phyloP scores from a whole-genome alignment of 2,113 vertebrate genomes.

The Psilopsiagon aymara region DNA sequence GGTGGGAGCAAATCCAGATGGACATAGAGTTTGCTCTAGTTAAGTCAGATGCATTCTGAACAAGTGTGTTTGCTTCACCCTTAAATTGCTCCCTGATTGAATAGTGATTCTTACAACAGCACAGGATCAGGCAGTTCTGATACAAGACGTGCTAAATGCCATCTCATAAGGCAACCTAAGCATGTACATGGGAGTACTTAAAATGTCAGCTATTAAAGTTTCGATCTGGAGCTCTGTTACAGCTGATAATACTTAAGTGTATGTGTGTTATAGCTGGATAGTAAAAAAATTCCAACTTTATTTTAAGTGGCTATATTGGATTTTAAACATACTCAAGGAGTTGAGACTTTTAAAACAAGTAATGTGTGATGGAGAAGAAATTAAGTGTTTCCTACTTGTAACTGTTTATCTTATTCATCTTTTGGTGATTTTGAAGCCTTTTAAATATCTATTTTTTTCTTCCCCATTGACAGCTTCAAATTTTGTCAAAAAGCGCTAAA shows the following conservation, averaged over 20 bases:
- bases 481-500: neutral
- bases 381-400: neutral
- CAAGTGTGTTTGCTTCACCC: neutral
- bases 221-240: neutral
- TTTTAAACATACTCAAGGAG: neutral
- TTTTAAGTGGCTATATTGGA: neutral
- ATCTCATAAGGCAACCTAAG: neutral
- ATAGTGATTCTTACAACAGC: neutral
- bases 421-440: neutral
- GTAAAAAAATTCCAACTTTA: neutral
- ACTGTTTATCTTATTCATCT: neutral
- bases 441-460: neutral
- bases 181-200: neutral
- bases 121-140: neutral
- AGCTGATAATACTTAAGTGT: neutral
- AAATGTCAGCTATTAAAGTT: neutral
- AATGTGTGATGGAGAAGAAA: neutral
- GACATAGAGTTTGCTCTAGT: neutral
- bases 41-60: neutral
- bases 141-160: neutral
- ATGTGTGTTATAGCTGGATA: neutral
- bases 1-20: neutral
- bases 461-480: neutral
- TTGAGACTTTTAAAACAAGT: neutral
- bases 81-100: neutral